These are phyloP conservation scores for Apotomis betuletana DNA, from an alignment of 2,888 invertebrate species.

Conservation along the genomic window DNA sequence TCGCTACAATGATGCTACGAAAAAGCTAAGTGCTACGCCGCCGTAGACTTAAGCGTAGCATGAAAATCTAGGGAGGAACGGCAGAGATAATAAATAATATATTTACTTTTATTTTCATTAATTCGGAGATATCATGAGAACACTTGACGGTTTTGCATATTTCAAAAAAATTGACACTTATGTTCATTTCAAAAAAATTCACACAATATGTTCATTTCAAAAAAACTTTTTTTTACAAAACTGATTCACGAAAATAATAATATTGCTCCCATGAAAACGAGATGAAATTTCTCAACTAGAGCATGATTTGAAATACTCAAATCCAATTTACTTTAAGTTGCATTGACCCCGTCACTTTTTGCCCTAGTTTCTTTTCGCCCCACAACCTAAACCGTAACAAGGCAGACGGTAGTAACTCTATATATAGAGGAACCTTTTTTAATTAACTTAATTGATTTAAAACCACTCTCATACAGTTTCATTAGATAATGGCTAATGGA, in stretches of 20 bases:
- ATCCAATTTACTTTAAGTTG: background rate
- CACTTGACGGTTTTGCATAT: too few relatives aligned
- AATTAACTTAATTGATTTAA: constrained; percentile 27
- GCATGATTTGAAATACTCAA: background rate
- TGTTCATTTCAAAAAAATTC: too few relatives aligned
- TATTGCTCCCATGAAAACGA: too few relatives aligned
- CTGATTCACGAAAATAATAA: too few relatives aligned
- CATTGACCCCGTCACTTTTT: background rate
- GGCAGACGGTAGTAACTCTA: constrained; percentile 9
- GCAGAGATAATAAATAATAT: too few relatives aligned
- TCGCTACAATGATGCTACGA: constrained; percentile 7
- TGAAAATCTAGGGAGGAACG: too few relatives aligned
- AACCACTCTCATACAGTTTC: constrained; percentile 12
- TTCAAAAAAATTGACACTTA: too few relatives aligned
- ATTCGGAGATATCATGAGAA: too few relatives aligned
- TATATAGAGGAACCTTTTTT: constrained; percentile 25
- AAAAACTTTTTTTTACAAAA: too few relatives aligned
- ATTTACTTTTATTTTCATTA: too few relatives aligned
- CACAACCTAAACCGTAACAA: background rate
- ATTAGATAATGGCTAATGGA: constrained; percentile 18
- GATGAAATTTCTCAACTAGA: too few relatives aligned
- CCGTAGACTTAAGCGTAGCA: background rate
- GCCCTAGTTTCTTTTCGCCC: background rate
- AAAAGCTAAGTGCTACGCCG: constrained; percentile 9
- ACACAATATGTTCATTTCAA: too few relatives aligned